A percentile compares a stretch with the other conserved stretches of the same genome.
Conservation (phyloP, 2,888 invertebrate species). For the Sarcophaga carnaria region DNA sequence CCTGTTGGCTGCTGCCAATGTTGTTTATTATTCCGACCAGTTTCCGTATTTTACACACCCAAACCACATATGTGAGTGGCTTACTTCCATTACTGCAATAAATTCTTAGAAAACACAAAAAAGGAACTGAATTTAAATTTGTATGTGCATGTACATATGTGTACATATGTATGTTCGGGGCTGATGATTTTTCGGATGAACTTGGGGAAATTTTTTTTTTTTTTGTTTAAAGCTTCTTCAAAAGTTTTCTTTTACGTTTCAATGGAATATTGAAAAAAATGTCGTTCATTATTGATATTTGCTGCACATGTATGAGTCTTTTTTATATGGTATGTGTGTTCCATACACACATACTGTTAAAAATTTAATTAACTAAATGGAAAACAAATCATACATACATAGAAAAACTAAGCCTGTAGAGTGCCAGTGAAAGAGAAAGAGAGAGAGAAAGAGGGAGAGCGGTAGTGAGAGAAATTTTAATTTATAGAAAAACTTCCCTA, state of each 20-base stretch:
- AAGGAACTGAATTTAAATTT: not conserved
- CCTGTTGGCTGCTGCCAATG: conserved; percentile 34
- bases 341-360: not conserved
- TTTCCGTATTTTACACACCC: not conserved
- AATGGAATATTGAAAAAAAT: not conserved
- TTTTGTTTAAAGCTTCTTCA: not conserved
- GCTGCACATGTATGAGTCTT: not conserved
- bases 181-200: not conserved
- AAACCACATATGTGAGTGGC: no score
- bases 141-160: not conserved
- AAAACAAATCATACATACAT: conserved; percentile 9
- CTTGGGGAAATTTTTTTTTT: not conserved
- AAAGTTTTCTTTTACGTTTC: not conserved
- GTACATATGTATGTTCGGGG: not conserved
- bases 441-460: no score
- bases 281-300: not conserved
- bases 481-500: not conserved
- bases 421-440: no score
- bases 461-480: not conserved
- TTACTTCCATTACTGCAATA: not conserved
- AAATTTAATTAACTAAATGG: conserved; percentile 46
- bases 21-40: not conserved
- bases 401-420: not conserved
- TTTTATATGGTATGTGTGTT: not conserved
- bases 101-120: not conserved